Percentiles rank a stretch among this genome's conserved stretches.
Evolutionary conservation across 2,113 vertebrate genomes (phyloP).

Genomic region (Dasyornis broadbenti): DNA sequence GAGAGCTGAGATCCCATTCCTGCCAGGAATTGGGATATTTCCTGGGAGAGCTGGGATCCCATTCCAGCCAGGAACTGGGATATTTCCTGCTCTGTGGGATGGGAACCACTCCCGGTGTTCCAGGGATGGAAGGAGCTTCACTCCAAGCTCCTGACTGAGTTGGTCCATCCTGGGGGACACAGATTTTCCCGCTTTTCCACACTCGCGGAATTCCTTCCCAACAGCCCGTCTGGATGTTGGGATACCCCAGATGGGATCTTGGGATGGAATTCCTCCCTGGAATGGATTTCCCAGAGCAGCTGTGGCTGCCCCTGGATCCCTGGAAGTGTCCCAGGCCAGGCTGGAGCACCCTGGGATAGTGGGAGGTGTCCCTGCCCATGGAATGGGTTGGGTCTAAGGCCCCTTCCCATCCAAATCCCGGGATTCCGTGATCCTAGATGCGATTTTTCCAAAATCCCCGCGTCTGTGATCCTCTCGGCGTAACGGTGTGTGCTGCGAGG

Average conservation of each 20-base stretch:
- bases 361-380: neutral
- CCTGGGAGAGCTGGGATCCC: neutral
- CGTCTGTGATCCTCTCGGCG: neutral
- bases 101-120: no score
- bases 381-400: neutral
- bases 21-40: no score
- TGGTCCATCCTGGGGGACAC: fast-evolving
- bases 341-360: neutral
- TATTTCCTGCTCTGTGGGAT: neutral
- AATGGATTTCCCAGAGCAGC: neutral
- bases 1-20: no score
- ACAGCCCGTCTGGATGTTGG: no score
- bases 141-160: neutral
- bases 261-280: neutral
- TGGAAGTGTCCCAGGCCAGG: neutral
- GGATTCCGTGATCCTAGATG: neutral
- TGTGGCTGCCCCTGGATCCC: neutral
- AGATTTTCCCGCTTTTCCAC: neutral
- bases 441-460: neutral
- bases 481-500: neutral
- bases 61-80: fast-evolving
- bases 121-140: neutral
- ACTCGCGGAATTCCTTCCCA: no score
- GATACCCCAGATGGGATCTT: neutral
- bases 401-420: neutral